Evolutionary conservation across 2,113 vertebrate species (phyloP).

Genomic region (human): GRCh38 chr3:194965501-194966000

Average conservation of each 20-base stretch:
- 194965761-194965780: not conserved
- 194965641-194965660: not conserved
- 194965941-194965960: accelerated
- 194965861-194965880: too few species aligned
- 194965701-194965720: not conserved
- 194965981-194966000: too few species aligned
- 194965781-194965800: not conserved
- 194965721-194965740: not conserved
- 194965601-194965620: not conserved
- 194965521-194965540: not conserved
- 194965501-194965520: not conserved
- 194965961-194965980: too few species aligned
- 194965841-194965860: too few species aligned
- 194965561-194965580: not conserved
- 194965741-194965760: not conserved
- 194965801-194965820: not conserved
- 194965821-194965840: too few species aligned
- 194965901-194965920: too few species aligned
- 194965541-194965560: not conserved
- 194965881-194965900: too few species aligned
- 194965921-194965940: too few species aligned
- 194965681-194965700: not conserved
- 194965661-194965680: not conserved
- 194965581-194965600: not conserved
- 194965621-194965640: not conserved